Conservation (phyloP, 2,113 vertebrate species). For the Probosciger aterrimus region DNA sequence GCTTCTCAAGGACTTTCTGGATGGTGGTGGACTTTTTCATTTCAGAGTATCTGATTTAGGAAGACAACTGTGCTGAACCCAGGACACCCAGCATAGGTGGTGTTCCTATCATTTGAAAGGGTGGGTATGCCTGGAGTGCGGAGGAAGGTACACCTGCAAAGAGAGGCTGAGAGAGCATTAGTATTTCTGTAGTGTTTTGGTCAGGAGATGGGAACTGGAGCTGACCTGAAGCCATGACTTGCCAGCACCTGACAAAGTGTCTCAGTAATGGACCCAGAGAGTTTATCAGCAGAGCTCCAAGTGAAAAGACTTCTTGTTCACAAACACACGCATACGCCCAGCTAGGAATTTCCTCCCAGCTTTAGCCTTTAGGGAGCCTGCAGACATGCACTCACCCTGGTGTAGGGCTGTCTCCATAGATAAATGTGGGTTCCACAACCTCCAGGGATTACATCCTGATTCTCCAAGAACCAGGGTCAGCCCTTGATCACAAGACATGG, state of each 20-base stretch:
- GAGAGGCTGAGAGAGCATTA: neutral
- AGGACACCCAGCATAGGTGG: neutral
- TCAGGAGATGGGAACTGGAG: neutral
- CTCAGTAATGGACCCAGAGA: neutral
- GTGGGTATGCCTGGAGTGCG: neutral
- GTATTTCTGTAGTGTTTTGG: neutral
- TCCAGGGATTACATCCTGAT: neutral
- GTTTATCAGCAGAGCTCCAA: neutral
- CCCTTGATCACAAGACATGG: neutral
- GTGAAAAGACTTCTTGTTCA: neutral
- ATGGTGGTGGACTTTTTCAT: neutral
- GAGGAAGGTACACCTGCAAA: neutral
- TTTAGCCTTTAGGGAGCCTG: neutral
- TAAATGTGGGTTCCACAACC: neutral
- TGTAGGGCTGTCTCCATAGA: neutral
- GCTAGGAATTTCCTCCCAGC: neutral
- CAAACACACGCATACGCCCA: neutral
- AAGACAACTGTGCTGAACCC: neutral
- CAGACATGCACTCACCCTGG: neutral
- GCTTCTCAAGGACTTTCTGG: neutral
- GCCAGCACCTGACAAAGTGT: neutral
- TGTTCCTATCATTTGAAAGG: neutral
- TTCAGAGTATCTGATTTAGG: neutral
- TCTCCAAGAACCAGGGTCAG: neutral
- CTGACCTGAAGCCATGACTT: neutral